A percentile compares a stretch with the other conserved stretches of the same genome.
These are phyloP conservation scores for Clepsis dumicolana DNA, from an alignment of 2,888 invertebrate genomes.

Conservation along the genomic window DNA sequence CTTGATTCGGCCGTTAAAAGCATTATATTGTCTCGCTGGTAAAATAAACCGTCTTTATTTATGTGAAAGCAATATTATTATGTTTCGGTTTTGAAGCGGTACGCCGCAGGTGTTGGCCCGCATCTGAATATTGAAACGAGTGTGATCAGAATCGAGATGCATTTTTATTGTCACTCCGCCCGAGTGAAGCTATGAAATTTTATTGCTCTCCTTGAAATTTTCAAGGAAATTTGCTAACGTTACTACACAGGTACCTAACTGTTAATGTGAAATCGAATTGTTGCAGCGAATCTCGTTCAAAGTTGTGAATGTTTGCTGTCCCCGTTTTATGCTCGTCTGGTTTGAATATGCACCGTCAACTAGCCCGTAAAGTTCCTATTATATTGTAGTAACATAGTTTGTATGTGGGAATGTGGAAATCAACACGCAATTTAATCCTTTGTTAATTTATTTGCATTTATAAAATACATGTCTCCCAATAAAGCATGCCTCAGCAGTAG, in stretches of 20 bases:
- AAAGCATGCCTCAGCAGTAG: too few relatives aligned
- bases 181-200: constrained; percentile 76
- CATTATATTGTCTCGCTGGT: constrained; percentile 43
- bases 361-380: constrained; percentile 1
- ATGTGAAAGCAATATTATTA: constrained; percentile 75
- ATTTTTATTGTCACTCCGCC: constrained; percentile 81
- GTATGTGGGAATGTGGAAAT: constrained; percentile 3
- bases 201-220: constrained; percentile 69
- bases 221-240: constrained; percentile 57
- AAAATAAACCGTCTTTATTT: constrained; percentile 68
- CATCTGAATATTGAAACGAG: constrained; percentile 80
- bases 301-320: not conserved
- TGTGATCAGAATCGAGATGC: constrained; percentile 85
- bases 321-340: constrained; percentile 7
- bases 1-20: constrained; percentile 46
- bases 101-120: constrained; percentile 78
- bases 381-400: not conserved
- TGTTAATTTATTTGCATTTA: not conserved
- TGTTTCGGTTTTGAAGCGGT: constrained; percentile 71
- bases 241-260: constrained; percentile 57
- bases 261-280: constrained; percentile 51
- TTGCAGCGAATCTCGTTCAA: constrained; percentile 31
- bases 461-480: too few relatives aligned
- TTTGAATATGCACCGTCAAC: constrained; percentile 3
- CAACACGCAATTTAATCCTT: not conserved